phyloP scores from a whole-genome alignment of 2,888 invertebrate species.

The Eupithecia insigniata region DNA sequence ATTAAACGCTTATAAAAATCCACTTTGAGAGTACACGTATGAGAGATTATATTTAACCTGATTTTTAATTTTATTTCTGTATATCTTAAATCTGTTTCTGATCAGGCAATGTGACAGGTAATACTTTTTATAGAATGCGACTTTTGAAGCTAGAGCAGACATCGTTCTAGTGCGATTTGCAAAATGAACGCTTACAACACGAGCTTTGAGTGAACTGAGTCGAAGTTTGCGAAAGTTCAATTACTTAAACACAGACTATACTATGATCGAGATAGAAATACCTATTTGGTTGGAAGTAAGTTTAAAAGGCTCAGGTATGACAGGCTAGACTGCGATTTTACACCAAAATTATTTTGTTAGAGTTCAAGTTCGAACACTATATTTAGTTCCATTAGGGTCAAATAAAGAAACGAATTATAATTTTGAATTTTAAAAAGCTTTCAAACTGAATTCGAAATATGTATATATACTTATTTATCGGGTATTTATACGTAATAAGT shows the following conservation, averaged over 20 bases:
- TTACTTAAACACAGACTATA: not conserved
- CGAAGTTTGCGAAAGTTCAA: not conserved
- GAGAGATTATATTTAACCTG: slow-evolving; percentile 11
- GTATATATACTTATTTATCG: too few species aligned
- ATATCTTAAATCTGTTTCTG: not conserved
- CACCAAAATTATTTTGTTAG: not conserved
- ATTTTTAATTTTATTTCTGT: not conserved
- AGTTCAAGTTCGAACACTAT: not conserved
- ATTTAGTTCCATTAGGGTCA: not conserved
- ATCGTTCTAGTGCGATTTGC: not conserved
- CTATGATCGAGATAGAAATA: not conserved
- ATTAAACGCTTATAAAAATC: not conserved
- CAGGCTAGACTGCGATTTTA: not conserved
- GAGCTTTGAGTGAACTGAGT: not conserved
- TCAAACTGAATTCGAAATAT: too few species aligned
- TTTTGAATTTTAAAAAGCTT: too few species aligned
- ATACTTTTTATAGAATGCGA: slow-evolving; percentile 9
- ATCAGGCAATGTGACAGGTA: not conserved
- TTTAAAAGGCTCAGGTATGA: not conserved
- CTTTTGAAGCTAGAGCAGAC: not conserved
- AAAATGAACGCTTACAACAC: not conserved
- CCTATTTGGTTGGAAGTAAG: not conserved
- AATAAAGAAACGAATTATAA: not conserved
- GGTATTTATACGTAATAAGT: too few species aligned
- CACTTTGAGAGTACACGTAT: slow-evolving; percentile 5